Percentiles rank a stretch among this genome's conserved stretches.
Evolutionary conservation across 2,113 vertebrate genomes (phyloP).

Genomic region (Puma concolor): DNA sequence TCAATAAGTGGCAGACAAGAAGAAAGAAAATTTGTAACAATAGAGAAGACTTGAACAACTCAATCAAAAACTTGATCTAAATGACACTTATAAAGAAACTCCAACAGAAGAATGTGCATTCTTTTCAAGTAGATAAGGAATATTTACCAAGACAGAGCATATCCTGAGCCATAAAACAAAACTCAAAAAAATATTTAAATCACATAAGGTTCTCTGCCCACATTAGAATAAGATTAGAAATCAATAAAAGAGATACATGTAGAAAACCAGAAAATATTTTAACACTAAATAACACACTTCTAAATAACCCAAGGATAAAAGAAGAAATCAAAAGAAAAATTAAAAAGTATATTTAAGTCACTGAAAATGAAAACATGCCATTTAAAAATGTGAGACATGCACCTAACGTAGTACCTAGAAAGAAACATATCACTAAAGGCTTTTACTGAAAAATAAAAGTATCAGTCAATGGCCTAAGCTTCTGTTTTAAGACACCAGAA

Average conservation of each 20-base stretch:
- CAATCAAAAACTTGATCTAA: not conserved
- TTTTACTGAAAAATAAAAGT: not conserved
- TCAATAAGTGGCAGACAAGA: not conserved
- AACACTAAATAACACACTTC: not conserved
- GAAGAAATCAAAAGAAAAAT: not conserved
- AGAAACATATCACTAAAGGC: not conserved
- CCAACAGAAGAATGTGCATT: not conserved
- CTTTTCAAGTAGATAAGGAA: slow-evolving; percentile 8
- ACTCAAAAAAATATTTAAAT: not conserved
- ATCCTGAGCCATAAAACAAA: slow-evolving; percentile 18
- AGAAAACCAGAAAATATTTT: not conserved
- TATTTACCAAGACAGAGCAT: not conserved
- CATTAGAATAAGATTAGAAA: not conserved
- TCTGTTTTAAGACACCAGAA: not conserved
- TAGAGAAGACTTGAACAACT: not conserved
- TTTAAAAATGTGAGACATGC: not conserved
- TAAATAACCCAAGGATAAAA: not conserved
- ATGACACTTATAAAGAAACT: not conserved
- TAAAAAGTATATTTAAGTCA: slow-evolving; percentile 15
- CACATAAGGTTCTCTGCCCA: not conserved
- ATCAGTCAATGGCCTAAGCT: not conserved
- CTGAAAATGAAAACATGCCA: slow-evolving; percentile 9
- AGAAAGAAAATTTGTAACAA: not conserved
- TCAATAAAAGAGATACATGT: not conserved
- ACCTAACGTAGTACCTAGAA: not conserved